Evolutionary conservation across 1,140 invertebrate genomes (phyloP).

Genomic region (Chymomyza costata): DNA sequence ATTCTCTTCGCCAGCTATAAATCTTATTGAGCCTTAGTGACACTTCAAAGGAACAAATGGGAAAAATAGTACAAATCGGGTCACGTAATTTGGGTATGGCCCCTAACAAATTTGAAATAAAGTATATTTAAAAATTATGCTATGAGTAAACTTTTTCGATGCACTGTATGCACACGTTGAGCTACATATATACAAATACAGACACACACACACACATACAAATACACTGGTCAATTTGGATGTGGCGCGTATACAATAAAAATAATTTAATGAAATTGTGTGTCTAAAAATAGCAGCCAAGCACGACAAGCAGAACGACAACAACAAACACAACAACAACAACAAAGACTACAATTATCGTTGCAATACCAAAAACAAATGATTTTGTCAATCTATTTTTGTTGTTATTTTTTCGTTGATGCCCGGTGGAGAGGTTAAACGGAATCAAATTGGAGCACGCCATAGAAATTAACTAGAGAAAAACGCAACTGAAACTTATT

Average conservation of each 20-base stretch:
- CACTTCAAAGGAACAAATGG: not conserved
- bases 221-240: not conserved
- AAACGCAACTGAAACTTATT: conserved; percentile 10
- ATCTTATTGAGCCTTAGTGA: too few species aligned
- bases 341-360: too few species aligned
- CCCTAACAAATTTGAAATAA: too few species aligned
- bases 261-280: conserved; percentile 20
- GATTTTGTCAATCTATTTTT: conserved; percentile 36
- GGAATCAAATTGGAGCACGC: conserved; percentile 33
- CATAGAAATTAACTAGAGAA: conserved; percentile 1
- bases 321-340: conserved; percentile 25
- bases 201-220: conserved; percentile 4
- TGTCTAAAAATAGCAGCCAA: conserved; percentile 33
- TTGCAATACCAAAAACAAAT: too few species aligned
- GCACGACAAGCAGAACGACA: too few species aligned
- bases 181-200: conserved; percentile 2
- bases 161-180: too few species aligned
- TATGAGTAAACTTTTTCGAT: too few species aligned
- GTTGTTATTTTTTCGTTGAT: conserved; percentile 15
- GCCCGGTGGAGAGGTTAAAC: conserved; percentile 1
- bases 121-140: too few species aligned
- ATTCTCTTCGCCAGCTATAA: too few species aligned
- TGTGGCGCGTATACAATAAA: conserved; percentile 15
- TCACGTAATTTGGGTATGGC: conserved; percentile 5
- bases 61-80: not conserved